Evolutionary conservation across 2,113 vertebrate genomes (phyloP).

Genomic region (Nanorana parkeri): DNA sequence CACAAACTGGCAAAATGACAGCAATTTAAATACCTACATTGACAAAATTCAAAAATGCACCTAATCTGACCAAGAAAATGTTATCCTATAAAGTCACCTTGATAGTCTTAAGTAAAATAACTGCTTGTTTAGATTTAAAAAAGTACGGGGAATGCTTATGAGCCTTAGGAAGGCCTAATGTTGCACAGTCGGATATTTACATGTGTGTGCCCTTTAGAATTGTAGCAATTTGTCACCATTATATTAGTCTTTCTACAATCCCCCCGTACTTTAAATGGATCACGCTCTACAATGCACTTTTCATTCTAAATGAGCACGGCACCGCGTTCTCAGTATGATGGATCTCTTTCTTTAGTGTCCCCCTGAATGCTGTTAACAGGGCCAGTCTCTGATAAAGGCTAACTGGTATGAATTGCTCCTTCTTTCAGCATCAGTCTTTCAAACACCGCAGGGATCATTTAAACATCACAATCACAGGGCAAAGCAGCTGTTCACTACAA

Average conservation of each 20-base stretch:
- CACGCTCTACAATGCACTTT: constrained; percentile 57
- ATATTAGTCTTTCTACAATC: constrained; percentile 42
- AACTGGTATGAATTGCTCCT: constrained; percentile 57
- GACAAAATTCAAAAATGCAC: too few relatives aligned
- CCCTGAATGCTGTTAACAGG: constrained; percentile 56
- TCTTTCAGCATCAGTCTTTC: constrained; percentile 44
- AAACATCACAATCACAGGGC: constrained; percentile 45
- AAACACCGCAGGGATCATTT: constrained; percentile 55
- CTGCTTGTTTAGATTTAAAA: not conserved
- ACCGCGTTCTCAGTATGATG: constrained; percentile 53
- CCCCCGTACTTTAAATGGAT: constrained; percentile 48
- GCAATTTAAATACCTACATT: too few relatives aligned
- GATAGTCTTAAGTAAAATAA: too few relatives aligned
- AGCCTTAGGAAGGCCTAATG: constrained; percentile 1
- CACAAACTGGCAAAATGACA: too few relatives aligned
- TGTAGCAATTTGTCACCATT: constrained; percentile 57
- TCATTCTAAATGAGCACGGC: constrained; percentile 57
- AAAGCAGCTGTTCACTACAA: constrained; percentile 47
- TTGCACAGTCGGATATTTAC: constrained; percentile 34
- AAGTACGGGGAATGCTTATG: constrained; percentile 27
- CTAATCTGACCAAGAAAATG: too few relatives aligned
- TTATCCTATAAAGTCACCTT: too few relatives aligned
- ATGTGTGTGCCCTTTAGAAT: constrained; percentile 53
- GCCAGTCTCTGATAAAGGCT: constrained; percentile 57
- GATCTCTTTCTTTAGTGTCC: constrained; percentile 57